These are phyloP conservation scores for Malaclemys terrapin DNA, from an alignment of 2,113 vertebrate species.

Conservation along the genomic window DNA sequence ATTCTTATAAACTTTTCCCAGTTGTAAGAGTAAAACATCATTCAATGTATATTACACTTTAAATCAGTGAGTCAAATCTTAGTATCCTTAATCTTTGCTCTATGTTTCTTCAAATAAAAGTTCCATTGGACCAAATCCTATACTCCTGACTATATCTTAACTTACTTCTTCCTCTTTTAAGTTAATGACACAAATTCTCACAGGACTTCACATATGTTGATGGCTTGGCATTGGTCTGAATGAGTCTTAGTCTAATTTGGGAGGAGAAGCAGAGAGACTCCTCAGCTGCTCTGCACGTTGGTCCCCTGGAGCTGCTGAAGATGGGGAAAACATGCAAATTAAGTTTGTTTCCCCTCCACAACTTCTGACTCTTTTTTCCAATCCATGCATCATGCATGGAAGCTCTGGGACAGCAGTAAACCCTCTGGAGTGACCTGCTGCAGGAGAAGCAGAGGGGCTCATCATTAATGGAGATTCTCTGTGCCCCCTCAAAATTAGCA, in stretches of 20 bases:
- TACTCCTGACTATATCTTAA: background rate
- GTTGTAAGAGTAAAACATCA: background rate
- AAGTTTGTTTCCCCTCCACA: background rate
- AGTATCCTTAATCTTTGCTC: background rate
- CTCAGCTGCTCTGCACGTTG: background rate
- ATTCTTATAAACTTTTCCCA: background rate
- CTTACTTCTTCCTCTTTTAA: background rate
- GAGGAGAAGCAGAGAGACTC: background rate
- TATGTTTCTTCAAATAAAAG: background rate
- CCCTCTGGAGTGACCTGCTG: background rate
- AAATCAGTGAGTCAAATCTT: background rate
- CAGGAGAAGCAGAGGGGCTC: rapidly evolving
- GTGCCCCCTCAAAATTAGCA: background rate
- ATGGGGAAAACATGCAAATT: background rate
- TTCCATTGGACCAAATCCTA: background rate
- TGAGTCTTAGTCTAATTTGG: background rate
- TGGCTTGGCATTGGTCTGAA: background rate
- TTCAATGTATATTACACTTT: background rate
- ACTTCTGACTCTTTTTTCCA: background rate
- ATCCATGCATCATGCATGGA: background rate
- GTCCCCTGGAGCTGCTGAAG: background rate
- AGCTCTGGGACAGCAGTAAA: background rate
- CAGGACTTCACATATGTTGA: background rate
- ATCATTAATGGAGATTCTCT: background rate
- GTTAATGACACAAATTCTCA: background rate